Base-by-base conservation (phyloP, 2,888 invertebrate genomes). In the Nephrotoma appendiculata region DNA sequence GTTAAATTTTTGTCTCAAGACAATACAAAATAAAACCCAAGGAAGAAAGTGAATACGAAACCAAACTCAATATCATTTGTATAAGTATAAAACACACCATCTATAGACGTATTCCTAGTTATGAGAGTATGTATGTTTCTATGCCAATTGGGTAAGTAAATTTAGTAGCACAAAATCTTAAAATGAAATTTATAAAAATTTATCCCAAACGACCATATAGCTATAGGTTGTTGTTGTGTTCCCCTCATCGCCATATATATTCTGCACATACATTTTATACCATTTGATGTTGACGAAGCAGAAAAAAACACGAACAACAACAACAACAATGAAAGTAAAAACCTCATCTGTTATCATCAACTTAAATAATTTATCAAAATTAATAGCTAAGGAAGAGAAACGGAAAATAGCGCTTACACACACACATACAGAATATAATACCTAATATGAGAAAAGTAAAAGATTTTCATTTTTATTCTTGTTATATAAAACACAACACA, bases 301-400 rank as follows among this genome's bases (percentile, higher is more conserved):
- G 31, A 71, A 71, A 71, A 71, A 71, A 71, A 7, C 31, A 31
- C 31, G n/a, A n/a, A n/a, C 19, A 7, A 71, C 15, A 71, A 9
- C 19, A 71, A 71, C 71, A 71, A 31, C 31, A 31, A 71, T 9
- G 9, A 71, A 71, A 71, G 71, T 71, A 71, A 42, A 84, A 84
- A 84, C 84, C 84, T 84, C 84, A 84, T 84, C 84, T 84, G 84
- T 84, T 84, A 84, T 84, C 84, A 84, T 84, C 84, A 84, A 43
- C 84, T 84, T 84, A 84, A 84, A 84, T 84, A 84, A 84, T 84
- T 84, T 84, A 84, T 84, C 84, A 84, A 84, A 84, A 84, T 84
- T 42, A 84, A 84, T 84, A 84, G 84, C 84, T 84, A n/a, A 42
- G 42, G 42, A 84, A 84, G 41, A 41, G 6, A 83, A 41, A 83